Base-by-base conservation (phyloP, 35 echinoderm and acorn worm genomes). In the Chiridota heheva region DNA sequence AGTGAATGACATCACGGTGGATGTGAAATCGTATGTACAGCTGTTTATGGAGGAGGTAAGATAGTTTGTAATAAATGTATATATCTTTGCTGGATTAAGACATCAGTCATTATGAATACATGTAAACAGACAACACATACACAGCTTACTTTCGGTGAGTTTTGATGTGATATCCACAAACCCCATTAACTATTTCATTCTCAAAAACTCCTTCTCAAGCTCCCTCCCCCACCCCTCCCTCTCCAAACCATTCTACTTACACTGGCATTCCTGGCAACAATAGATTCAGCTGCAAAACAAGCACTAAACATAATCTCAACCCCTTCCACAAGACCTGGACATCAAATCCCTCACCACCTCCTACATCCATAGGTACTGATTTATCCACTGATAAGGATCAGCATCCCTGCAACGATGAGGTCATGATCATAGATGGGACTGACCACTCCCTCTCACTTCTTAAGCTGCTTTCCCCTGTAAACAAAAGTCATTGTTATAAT, bases 31-130 rank as follows among this genome's bases (percentile, higher is more conserved):
- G 6, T 96, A 96, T 57, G 37, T 69, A 24, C 86, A 77, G 67
- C 83, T 96, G 0, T 78, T 96, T 63, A 55, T 90, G 20, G 58
- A 83, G 56, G 92, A 96, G 87, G 92, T 96, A 78, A 65, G n/a
- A 6, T 33, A 26, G 2, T 65, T 64, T 8, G 40, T 42, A 28
- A 18, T 1, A 72, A 40, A 72, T 41, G 7, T 72, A 36, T 25
- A 42, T 40, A 47, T 44, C 26, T 36, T 51, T 35, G 7, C 16
- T 75, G n/a, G n/a, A n/a, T n/a, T n/a, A n/a, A n/a, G n/a, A n/a
- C n/a, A n/a, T n/a, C n/a, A n/a, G n/a, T n/a, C n/a, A n/a, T n/a
- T n/a, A n/a, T n/a, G n/a, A n/a, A n/a, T n/a, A n/a, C n/a, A n/a
- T n/a, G n/a, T n/a, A n/a, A n/a, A n/a, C n/a, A n/a, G n/a, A n/a